Base-by-base conservation (phyloP, 2,888 invertebrate genomes). In the Luperina nickerlii region DNA sequence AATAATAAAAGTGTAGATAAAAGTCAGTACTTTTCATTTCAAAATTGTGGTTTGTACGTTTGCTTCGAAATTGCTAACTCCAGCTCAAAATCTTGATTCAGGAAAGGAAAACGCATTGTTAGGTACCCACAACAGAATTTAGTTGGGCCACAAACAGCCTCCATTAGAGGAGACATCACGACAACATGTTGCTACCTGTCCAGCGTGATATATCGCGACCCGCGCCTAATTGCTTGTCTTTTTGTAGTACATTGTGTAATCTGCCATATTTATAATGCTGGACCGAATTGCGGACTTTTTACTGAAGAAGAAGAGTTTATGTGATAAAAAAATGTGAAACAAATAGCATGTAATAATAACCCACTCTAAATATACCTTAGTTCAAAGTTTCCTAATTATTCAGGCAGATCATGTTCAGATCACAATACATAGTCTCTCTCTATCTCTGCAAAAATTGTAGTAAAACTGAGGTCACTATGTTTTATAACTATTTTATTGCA, bases 141-240 rank as follows among this genome's bases (percentile, higher is more conserved):
- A 84, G 89, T 89, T 87, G 66, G 78, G 75, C 83, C 87, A 78
- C 88, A 89, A 90, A 89, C 87, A 88, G 87, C 82, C 70, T 87
- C 89, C 92, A 91, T 93, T 93, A 93, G 92, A 91, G 83, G 91
- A 86, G 89, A 91, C 92, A 93, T 94, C 94, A 93, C 66, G 87
- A 86, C 93, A 94, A 93, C 91, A 93, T 94, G 93, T 92, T 91
- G 92, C 93, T 92, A 94, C 94, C 94, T 94, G 94, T 92, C 94
- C 92, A 79, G 84, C 88, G 90, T 93, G 94, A 94, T 94, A 93
- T 93, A 94, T 94, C 88, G 92, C 92, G 90, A 88, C 90, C 91
- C 91, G 79, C 83, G 90, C 93, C 92, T 94, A 94, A 94, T 94
- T 94, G 94, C 94, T 92, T 90, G 91, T 92, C 92, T 92, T 92